phyloP scores from a whole-genome alignment of 2,797 vertebrate species.

The Hydrolagus colliei region DNA sequence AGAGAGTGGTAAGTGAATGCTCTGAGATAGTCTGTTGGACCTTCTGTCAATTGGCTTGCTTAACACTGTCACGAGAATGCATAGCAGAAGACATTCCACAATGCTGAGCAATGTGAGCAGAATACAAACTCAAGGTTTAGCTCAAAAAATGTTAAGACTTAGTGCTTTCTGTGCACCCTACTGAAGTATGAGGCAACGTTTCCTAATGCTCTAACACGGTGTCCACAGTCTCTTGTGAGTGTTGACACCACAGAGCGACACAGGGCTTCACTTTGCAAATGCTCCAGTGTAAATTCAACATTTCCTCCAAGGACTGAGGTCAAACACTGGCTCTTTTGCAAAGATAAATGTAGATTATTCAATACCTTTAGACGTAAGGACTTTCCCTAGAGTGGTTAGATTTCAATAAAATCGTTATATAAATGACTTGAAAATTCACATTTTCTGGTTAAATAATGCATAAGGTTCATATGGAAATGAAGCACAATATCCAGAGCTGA shows the following conservation, averaged over 20 bases:
- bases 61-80: not conserved
- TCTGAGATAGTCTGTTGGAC: not conserved
- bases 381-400: not conserved
- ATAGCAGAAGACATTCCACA: not conserved
- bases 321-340: not conserved
- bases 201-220: not conserved
- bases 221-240: not conserved
- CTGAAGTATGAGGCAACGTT: not conserved
- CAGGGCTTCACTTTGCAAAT: not conserved
- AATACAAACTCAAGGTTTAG: not conserved
- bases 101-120: not conserved
- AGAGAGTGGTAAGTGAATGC: not conserved
- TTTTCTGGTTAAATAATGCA: not conserved
- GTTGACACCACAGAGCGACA: not conserved
- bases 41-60: not conserved
- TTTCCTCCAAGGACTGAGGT: not conserved
- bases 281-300: not conserved
- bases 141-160: not conserved
- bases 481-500: constrained; percentile 37
- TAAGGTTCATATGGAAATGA: not conserved
- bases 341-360: not conserved
- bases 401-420: not conserved
- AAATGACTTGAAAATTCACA: not conserved
- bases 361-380: not conserved
- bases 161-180: not conserved